Evolutionary conservation across 2,113 vertebrate species (phyloP), one percentile per base, ranked within the genome.

Genomic region (Fregetta grallaria): DNA sequence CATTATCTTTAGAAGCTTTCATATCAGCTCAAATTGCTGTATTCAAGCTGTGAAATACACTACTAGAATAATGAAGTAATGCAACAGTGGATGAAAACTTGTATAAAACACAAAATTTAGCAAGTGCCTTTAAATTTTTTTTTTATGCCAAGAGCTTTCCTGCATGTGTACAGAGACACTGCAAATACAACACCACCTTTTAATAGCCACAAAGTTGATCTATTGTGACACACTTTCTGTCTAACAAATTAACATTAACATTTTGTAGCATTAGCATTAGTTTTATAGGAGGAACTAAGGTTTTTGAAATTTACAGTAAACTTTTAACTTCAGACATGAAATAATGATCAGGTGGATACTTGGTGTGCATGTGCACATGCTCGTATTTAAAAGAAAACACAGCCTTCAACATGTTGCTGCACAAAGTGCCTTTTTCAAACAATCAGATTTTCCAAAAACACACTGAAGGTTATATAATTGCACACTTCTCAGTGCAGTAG

Each of bases 401-500:
- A 42, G 21, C 42, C 58, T 87, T 66, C 78, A 32, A 53, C 32
- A 32, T 7, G 27, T 26, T 86, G n/a, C 62, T 52, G 84, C 61
- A 92, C 50, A 72, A 42, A 94, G n/a, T 82, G 59, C 63, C 52
- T 86, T 76, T 92, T 92, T 85, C 71, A 78, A 95, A 91, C 72
- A 79, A 70, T 44, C 17, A 49, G 42, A 47, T 92, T 95, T 97
- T 96, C 71, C 36, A 90, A 38, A 81, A 83, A 13, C 82, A 40
- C 2, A 13, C 38, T 86, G 93, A 62, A 79, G 86, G 36, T 96
- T 85, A 88, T 50, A 70, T 76, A 96, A 96, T 90, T 74, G 75
- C 65, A 95, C 32, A 45, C 93, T 88, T 95, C 95, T 88, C 94
- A 90, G 86, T 95, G 89, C 97, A 96, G 96, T 62, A 94, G 85